phyloP scores from a whole-genome alignment of 2,888 invertebrate genomes.

The Andrena praecox region DNA sequence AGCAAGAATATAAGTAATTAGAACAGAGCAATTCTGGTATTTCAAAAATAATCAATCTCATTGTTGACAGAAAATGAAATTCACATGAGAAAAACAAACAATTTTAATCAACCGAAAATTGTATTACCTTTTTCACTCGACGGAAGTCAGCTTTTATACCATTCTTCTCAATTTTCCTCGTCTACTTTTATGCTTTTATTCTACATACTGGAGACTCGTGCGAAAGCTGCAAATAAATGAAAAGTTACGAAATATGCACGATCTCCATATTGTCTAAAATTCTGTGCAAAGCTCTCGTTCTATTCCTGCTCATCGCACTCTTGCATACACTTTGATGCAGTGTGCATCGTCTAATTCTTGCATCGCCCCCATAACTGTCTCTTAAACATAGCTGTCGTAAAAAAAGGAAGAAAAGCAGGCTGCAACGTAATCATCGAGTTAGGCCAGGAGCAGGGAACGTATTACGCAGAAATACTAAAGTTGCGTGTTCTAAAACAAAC shows the following conservation, averaged over 20 bases:
- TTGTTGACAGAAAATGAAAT: no score
- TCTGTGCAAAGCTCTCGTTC: not conserved
- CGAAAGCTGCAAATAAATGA: not conserved
- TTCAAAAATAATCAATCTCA: no score
- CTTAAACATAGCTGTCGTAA: not conserved
- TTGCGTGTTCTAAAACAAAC: slow-evolving; percentile 52
- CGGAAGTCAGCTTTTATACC: not conserved
- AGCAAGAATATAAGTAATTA: no score
- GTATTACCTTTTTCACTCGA: not conserved
- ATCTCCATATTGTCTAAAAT: not conserved
- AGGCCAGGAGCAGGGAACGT: not conserved
- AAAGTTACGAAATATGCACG: not conserved
- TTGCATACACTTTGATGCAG: not conserved
- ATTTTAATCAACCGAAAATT: no score
- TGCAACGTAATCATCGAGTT: not conserved
- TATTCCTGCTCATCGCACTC: not conserved
- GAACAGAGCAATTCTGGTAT: no score
- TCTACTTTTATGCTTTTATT: not conserved
- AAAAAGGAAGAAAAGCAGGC: not conserved
- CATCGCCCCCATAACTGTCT: not conserved
- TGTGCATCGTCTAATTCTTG: not conserved
- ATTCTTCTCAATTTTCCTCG: not conserved
- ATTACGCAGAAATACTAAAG: slow-evolving; percentile 43
- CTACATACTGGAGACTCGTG: not conserved
- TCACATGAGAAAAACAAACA: no score